Base-by-base conservation (phyloP, 2,888 invertebrate genomes). In the Mesopsocus fuscifrons region DNA sequence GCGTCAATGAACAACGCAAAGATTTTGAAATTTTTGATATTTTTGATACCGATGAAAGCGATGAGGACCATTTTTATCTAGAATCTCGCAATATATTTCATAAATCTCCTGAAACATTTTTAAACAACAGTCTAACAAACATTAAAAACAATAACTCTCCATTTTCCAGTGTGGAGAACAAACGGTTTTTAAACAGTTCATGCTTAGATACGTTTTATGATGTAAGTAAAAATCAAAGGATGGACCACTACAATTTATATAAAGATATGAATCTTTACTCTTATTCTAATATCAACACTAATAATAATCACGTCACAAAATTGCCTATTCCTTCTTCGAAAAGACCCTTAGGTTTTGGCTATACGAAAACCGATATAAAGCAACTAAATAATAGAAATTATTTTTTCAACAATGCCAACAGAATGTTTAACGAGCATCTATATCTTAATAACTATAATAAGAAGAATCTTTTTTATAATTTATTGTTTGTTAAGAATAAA, bases 401-500 rank as follows among this genome's bases (percentile, higher is more conserved):
- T 38, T 38, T 38, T 38, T 38, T 38, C 21, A 38, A 38, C 21
- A 38, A 38, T 21, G 38, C 38, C 38, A 38, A 38, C 38, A 15
- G 38, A 18, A 38, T 38, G 38, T 38, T 38, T 38, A 38, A 38
- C 18, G 38, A 38, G 21, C 17, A 38, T 38, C 20, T 38, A 38
- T 38, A 38, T 21, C 20, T 38, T 6, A 38, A 38, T 38, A 38
- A 21, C 20, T 38, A 38, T 38, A 38, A 38, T 18, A 38, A 38
- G 17, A 38, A 38, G 11, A 38, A 38, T 38, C 20, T 38, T 38
- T 38, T 38, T 38, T 38, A 38, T 18, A 38, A 38, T 38, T 38
- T 38, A 17, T 20, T 38, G 20, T 38, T 38, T 38, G 21, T 20
- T 13, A 38, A 38, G 20, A 21, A 21, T 17, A 38, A 38, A 38